Evolutionary conservation across 2,797 vertebrate species (phyloP).

Genomic region (Bufotes viridis): DNA sequence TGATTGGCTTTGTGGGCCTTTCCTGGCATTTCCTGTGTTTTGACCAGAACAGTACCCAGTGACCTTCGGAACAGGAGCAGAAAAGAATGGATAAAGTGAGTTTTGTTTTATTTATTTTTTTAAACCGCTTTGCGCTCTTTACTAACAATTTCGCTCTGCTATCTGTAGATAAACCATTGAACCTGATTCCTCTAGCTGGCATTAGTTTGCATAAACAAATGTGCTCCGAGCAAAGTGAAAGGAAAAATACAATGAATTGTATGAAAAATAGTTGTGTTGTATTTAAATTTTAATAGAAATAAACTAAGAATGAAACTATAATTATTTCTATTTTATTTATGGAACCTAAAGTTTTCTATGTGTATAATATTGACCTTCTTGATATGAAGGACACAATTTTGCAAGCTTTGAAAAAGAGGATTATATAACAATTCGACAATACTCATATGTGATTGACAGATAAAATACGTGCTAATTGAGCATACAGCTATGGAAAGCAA

Average conservation of each 20-base stretch:
- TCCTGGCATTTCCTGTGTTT: no score
- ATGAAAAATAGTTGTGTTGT: not conserved
- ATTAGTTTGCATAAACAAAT: not conserved
- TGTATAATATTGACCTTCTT: not conserved
- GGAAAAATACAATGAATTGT: not conserved
- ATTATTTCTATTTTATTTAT: not conserved
- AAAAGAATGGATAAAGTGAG: no score
- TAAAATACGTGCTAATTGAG: conserved; percentile 17
- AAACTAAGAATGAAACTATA: not conserved
- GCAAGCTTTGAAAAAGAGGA: not conserved
- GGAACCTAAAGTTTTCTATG: not conserved
- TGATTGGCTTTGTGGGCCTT: no score
- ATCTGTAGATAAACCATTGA: no score
- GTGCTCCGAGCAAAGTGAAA: not conserved
- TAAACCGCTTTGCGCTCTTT: no score
- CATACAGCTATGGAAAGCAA: not conserved
- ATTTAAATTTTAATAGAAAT: no score
- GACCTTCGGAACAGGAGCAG: no score
- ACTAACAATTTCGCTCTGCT: no score
- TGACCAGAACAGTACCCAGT: no score
- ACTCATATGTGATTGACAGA: not conserved
- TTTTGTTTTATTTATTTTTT: no score
- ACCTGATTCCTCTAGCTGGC: not conserved
- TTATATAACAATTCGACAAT: conserved; percentile 17
- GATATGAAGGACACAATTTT: not conserved